A percentile compares a stretch with the other conserved stretches of the same genome.
Evolutionary conservation across 2,113 vertebrate species (phyloP).

Genomic region (Patagioenas fasciata): DNA sequence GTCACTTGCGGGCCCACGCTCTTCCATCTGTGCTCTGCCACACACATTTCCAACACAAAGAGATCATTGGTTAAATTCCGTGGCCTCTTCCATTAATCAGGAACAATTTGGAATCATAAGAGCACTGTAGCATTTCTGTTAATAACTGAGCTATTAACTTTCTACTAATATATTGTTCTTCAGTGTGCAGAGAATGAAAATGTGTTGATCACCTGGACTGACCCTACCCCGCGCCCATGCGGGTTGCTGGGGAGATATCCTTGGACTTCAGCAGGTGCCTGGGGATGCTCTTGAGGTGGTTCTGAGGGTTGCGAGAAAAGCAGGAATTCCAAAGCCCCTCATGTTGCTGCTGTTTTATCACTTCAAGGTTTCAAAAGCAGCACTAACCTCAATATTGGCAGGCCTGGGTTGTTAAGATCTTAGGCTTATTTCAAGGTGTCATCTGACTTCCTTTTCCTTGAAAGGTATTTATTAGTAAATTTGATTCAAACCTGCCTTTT

Average conservation of each 20-base stretch:
- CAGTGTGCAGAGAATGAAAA: not conserved
- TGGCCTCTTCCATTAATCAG: constrained; percentile 31
- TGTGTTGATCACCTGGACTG: not conserved
- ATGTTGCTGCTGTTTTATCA: not conserved
- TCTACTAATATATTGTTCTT: not conserved
- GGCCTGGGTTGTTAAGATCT: not conserved
- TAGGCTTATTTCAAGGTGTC: not conserved
- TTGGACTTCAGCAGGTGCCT: not conserved
- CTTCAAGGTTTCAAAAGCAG: not conserved
- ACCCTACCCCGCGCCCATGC: not conserved
- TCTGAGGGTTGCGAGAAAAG: not conserved
- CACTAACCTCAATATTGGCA: not conserved
- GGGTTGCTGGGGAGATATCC: not conserved
- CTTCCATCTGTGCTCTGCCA: not conserved
- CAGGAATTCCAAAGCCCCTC: not conserved
- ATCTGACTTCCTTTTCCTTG: not conserved
- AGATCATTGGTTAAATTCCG: not conserved
- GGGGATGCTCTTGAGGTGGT: not conserved
- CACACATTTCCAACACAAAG: not conserved
- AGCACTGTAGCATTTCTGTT: constrained; percentile 32
- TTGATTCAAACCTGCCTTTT: not conserved
- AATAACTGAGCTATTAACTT: constrained; percentile 36
- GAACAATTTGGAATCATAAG: not conserved
- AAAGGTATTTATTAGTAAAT: not conserved
- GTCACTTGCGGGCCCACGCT: not conserved